Evolutionary conservation across 1,140 invertebrate species (phyloP).

Genomic region (Drosophila tristis): DNA sequence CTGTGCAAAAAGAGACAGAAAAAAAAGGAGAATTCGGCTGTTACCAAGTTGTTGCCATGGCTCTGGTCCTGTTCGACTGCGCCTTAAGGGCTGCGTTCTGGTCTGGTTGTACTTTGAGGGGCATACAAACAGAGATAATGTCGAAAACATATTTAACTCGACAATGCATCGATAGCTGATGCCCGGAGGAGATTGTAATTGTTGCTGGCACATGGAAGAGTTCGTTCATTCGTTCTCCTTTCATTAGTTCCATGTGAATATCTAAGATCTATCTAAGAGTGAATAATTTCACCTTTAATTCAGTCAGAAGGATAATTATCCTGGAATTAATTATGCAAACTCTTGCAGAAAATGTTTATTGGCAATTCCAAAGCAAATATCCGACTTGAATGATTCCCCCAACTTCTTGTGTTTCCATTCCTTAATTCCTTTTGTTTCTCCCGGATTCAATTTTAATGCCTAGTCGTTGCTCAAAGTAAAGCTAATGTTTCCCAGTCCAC

Average conservation of each 20-base stretch:
- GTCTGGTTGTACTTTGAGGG: conserved; percentile 34
- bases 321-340: background rate
- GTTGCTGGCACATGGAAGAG: background rate
- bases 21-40: conserved; percentile 33
- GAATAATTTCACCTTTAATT: no score
- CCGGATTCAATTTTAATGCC: conserved; percentile 29
- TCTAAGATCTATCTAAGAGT: no score
- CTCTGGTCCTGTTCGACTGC: conserved; percentile 8
- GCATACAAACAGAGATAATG: conserved; percentile 20
- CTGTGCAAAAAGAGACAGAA: conserved; percentile 18
- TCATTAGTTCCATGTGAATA: no score
- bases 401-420: background rate
- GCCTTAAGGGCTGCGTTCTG: conserved; percentile 18
- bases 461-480: conserved; percentile 4
- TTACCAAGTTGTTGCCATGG: conserved; percentile 53
- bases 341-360: background rate
- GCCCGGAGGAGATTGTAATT: background rate
- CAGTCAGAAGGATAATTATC: no score
- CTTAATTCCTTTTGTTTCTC: conserved; percentile 1
- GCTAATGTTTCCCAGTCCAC: background rate
- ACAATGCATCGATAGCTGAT: conserved; percentile 6
- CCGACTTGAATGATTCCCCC: background rate
- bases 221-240: background rate
- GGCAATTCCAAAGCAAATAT: background rate
- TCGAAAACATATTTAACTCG: conserved; percentile 35